Evolutionary conservation across 2,113 vertebrate species (phyloP), one percentile per base, ranked within the genome.

Genomic region (rat (Rattus norvegicus)): DNA sequence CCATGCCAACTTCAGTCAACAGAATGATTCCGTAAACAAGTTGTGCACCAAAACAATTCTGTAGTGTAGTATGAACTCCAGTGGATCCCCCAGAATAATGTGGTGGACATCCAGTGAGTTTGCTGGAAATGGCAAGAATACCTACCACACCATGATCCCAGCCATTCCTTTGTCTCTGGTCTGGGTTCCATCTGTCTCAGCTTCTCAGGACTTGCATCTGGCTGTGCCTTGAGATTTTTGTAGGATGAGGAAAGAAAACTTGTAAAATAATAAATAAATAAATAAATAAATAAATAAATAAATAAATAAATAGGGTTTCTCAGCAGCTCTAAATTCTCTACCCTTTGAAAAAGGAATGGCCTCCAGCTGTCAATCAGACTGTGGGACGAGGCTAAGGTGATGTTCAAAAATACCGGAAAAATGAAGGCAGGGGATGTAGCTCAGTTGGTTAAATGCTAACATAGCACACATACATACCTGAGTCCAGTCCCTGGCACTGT

Each of bases 21-120:
- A 1, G 77, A n/a, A 30, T n/a, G 8, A 69, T 69, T 56, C 36
- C 22, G 33, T 22, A 36, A n/a, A 33, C 17, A 36, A 43, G 63
- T 59, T 4, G 43, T 43, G 19, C 54, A 36, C 33, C 36, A 65
- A 2, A 79, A 69, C 75, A 30, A 16, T 8, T 17, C 30, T 13
- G 8, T 39, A 2, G 7, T 47, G 26, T n/a, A 76, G 10, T 24
- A 61, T 20, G 13, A 1, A 56, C 1, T 22, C 19, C 16, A 52
- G 69, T 28, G 39, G 36, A 43, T 7, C 30, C 47, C 67, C 20
- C 8, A 28, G 19, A 28, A 43, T n/a, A 24, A 28, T 26, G 19
- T n/a, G 24, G 1, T 54, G 33, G 6, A 1, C 4, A 26, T 8
- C 49, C 4, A 8, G 56, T 5, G 2, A 67, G 61, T 2, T 4